A percentile compares a stretch with the other conserved stretches of the same genome.
Evolutionary conservation across 2,797 vertebrate genomes (phyloP).

Genomic region (Rhyacichthys aspro): DNA sequence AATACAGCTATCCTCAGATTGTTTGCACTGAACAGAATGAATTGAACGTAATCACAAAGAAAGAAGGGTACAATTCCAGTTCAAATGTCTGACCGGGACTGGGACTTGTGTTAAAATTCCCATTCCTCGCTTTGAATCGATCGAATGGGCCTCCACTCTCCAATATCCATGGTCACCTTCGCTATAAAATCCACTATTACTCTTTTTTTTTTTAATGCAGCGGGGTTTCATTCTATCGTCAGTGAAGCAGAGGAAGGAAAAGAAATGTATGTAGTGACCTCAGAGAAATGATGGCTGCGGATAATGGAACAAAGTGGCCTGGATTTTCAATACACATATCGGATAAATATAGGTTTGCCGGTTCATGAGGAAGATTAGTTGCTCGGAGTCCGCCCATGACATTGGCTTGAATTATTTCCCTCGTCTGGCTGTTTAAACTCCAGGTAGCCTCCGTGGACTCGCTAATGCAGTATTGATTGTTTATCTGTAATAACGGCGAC

Average conservation of each 20-base stretch:
- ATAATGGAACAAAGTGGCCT: conserved; percentile 57
- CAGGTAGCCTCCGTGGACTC: conserved; percentile 48
- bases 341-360: conserved; percentile 17
- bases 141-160: conserved; percentile 65
- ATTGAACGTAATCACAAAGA: conserved; percentile 62
- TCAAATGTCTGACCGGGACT: conserved; percentile 62
- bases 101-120: conserved; percentile 69
- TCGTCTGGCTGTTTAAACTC: conserved; percentile 57
- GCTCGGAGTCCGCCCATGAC: conserved; percentile 50
- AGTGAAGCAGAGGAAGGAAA: conserved; percentile 55
- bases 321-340: conserved; percentile 33
- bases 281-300: conserved; percentile 47
- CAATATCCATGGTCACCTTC: conserved; percentile 75
- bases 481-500: conserved; percentile 71
- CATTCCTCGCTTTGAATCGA: conserved; percentile 70
- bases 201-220: conserved; percentile 55
- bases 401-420: conserved; percentile 62
- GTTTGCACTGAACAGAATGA: conserved; percentile 38
- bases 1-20: conserved; percentile 57
- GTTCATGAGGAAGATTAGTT: conserved; percentile 52
- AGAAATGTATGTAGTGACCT: conserved; percentile 63
- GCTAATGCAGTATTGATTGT: conserved; percentile 78
- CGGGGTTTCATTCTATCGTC: conserved; percentile 58
- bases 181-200: conserved; percentile 67
- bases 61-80: conserved; percentile 52